These are phyloP conservation scores for Pluvianellus socialis DNA, from an alignment of 2,113 vertebrate species.

Conservation along the genomic window DNA sequence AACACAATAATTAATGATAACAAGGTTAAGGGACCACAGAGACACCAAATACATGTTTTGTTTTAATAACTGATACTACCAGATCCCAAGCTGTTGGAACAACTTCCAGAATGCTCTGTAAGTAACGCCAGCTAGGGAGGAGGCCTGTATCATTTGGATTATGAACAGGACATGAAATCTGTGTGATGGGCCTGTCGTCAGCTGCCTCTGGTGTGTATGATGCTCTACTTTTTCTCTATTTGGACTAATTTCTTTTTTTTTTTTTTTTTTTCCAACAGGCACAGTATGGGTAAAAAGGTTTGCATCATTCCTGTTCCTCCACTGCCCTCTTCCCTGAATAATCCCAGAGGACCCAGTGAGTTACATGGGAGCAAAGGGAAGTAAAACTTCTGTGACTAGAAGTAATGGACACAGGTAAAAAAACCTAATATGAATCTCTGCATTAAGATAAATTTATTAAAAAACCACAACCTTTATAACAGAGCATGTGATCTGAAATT, in stretches of 20 bases:
- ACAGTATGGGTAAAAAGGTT: not conserved
- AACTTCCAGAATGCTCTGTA: not conserved
- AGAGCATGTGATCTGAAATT: slow-evolving; percentile 43
- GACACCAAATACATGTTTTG: not conserved
- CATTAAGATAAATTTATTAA: slow-evolving; percentile 34
- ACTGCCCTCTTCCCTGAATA: not conserved
- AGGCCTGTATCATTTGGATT: not conserved
- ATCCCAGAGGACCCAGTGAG: not conserved
- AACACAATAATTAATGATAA: not conserved
- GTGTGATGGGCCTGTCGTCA: not conserved
- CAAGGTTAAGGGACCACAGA: not conserved
- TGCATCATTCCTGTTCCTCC: not conserved
- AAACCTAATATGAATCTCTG: not conserved
- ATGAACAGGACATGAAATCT: not conserved
- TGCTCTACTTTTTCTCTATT: not conserved
- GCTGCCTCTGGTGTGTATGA: not conserved
- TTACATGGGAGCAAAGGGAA: not conserved
- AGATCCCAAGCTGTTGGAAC: not conserved
- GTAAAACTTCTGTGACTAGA: not conserved
- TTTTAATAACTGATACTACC: not conserved
- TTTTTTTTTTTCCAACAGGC: not conserved
- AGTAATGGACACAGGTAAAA: slow-evolving; percentile 24
- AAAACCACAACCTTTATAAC: slow-evolving; percentile 33
- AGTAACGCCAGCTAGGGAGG: not conserved
- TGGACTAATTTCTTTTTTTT: not conserved